These are phyloP conservation scores for Ceyx melanurus DNA, from an alignment of 2,113 vertebrate species.

Conservation along the genomic window DNA sequence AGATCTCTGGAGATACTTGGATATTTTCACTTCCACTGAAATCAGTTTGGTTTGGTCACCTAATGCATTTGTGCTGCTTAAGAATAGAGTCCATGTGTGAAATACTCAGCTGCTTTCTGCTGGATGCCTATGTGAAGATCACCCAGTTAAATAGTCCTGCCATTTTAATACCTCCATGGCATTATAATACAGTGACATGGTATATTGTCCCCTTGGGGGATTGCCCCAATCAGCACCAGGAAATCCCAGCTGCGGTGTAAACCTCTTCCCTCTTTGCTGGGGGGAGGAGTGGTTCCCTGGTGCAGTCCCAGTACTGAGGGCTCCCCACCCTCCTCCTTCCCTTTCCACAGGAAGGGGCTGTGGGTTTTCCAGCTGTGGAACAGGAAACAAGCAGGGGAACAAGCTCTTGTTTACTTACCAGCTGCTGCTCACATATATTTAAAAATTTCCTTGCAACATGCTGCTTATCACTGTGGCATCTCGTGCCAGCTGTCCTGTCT, in stretches of 20 bases:
- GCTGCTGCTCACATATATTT: background rate
- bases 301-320: background rate
- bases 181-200: background rate
- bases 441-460: background rate
- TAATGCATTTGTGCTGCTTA: background rate
- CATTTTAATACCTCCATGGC: too few species aligned
- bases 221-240: background rate
- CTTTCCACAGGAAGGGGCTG: constrained; percentile 26
- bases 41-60: background rate
- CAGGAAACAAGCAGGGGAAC: background rate
- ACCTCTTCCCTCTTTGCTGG: background rate
- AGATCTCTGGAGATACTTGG: background rate
- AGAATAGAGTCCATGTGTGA: background rate
- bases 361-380: constrained; percentile 5
- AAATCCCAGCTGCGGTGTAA: background rate
- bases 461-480: background rate
- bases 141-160: background rate
- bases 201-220: background rate
- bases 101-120: background rate
- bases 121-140: background rate
- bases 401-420: background rate
- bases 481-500: background rate
- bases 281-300: background rate
- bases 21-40: background rate
- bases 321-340: constrained; percentile 7